Evolutionary conservation across 2,888 invertebrate genomes (phyloP).

Genomic region (Drosophila mercatorum): DNA sequence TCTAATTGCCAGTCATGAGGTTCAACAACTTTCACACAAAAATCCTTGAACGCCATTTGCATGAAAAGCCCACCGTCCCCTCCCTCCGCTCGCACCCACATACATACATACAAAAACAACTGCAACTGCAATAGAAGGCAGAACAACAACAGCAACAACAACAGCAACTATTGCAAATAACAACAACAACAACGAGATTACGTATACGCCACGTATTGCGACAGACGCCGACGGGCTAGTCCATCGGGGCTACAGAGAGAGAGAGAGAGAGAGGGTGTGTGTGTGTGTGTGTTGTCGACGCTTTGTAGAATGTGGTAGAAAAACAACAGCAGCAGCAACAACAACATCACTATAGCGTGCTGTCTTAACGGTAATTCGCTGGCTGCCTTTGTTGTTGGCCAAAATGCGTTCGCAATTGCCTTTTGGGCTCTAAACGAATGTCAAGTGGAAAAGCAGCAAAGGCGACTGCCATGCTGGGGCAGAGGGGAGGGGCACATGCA

Average conservation of each 20-base stretch:
- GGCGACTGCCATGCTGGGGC: not conserved
- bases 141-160: slow-evolving; percentile 32
- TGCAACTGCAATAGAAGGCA: slow-evolving; percentile 26
- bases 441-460: slow-evolving; percentile 52
- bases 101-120: slow-evolving; percentile 31
- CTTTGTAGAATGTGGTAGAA: slow-evolving; percentile 60
- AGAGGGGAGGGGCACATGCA: not conserved
- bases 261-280: not conserved
- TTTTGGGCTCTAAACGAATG: slow-evolving; percentile 52
- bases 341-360: slow-evolving; percentile 3
- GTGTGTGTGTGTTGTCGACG: slow-evolving; percentile 16
- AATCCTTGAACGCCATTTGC: slow-evolving; percentile 83
- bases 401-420: slow-evolving; percentile 41
- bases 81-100: slow-evolving; percentile 30
- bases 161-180: slow-evolving; percentile 1
- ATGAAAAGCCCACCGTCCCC: slow-evolving; percentile 49
- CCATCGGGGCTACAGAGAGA: slow-evolving; percentile 3
- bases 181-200: slow-evolving; percentile 60
- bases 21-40: slow-evolving; percentile 83
- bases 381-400: slow-evolving; percentile 20
- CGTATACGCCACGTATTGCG: slow-evolving; percentile 71
- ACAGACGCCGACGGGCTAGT: slow-evolving; percentile 37
- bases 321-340: slow-evolving; percentile 11
- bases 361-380: slow-evolving; percentile 39
- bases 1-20: slow-evolving; percentile 78